Evolutionary conservation across 2,797 vertebrate species (phyloP).

Genomic region (Pagetopsis macropterus): DNA sequence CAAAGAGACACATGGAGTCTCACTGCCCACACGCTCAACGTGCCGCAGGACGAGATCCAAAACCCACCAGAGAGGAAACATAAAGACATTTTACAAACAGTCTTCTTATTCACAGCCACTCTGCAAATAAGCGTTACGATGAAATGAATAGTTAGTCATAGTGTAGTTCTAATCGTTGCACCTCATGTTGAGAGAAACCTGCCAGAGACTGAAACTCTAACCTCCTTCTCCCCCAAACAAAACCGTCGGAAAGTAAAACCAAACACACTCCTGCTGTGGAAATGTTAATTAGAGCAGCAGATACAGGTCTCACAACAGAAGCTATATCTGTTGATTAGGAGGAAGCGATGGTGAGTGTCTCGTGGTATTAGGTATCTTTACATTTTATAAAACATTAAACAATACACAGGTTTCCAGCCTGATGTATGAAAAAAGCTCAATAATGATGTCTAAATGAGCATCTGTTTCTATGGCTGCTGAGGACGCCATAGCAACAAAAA

Average conservation of each 20-base stretch:
- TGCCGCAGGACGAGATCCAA: conserved; percentile 14
- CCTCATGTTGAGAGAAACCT: conserved; percentile 8
- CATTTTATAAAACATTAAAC: not conserved
- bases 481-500: not conserved
- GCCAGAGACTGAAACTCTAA: conserved; percentile 42
- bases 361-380: not conserved
- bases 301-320: not conserved
- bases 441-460: not conserved
- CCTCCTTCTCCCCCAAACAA: conserved; percentile 35
- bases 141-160: not conserved
- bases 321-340: not conserved
- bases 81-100: not conserved
- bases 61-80: not conserved
- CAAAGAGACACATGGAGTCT: conserved; percentile 22
- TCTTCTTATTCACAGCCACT: not conserved
- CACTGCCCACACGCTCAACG: conserved; percentile 34
- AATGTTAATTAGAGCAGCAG: conserved; percentile 9
- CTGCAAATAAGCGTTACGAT: not conserved
- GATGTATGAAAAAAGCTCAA: not conserved
- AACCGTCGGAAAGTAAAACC: conserved; percentile 34
- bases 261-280: not conserved
- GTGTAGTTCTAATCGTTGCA: not conserved
- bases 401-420: too few relatives aligned
- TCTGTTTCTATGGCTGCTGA: not conserved
- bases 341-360: not conserved